These are phyloP conservation scores for Tortrix viridana DNA, from an alignment of 2,888 invertebrate genomes.

Conservation along the genomic window DNA sequence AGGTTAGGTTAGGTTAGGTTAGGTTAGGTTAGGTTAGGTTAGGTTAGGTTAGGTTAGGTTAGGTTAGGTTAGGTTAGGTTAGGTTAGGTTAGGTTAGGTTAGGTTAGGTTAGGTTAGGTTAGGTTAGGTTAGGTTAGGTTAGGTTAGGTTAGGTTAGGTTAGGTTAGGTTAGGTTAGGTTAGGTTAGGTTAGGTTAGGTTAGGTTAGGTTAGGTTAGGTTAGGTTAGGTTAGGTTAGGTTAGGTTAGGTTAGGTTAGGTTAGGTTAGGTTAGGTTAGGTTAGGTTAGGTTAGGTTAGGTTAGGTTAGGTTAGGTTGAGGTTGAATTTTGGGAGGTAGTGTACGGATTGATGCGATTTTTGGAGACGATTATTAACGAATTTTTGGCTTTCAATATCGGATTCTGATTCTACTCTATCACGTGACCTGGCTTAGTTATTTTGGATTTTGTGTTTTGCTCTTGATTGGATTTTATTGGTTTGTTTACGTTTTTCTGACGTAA, in stretches of 20 bases:
- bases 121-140: conserved; percentile 36
- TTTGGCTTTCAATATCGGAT: no score
- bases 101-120: conserved; percentile 40
- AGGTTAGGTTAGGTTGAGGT: conserved; percentile 41
- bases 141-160: conserved; percentile 38
- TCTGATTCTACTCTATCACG: no score
- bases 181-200: conserved; percentile 41
- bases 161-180: conserved; percentile 40
- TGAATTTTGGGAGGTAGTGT: no score
- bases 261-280: conserved; percentile 39
- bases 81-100: conserved; percentile 40
- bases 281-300: conserved; percentile 42
- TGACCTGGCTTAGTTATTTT: no score
- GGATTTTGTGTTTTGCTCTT: no score
- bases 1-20: conserved; percentile 39
- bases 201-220: conserved; percentile 41
- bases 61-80: conserved; percentile 41
- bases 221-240: conserved; percentile 36
- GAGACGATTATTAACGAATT: no score
- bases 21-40: conserved; percentile 36
- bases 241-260: conserved; percentile 38
- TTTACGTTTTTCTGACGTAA: no score
- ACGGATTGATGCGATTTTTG: no score
- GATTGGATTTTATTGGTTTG: no score
- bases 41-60: conserved; percentile 37